A percentile compares a stretch with the other conserved stretches of the same genome.
These are phyloP conservation scores for Agriotes lineatus DNA, from an alignment of 2,888 invertebrate genomes.

Conservation along the genomic window DNA sequence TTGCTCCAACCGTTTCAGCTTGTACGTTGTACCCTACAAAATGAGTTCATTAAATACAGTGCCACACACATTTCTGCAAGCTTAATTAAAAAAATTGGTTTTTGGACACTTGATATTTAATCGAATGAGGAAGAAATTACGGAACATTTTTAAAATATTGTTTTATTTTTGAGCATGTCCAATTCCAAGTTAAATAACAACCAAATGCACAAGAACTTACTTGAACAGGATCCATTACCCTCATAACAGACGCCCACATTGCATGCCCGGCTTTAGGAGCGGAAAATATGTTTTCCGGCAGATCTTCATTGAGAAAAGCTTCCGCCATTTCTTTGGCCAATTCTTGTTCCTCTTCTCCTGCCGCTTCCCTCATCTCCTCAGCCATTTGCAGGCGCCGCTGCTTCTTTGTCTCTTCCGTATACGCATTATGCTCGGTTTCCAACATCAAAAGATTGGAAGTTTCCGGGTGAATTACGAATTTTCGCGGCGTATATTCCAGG, in stretches of 20 bases:
- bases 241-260: constrained; percentile 94
- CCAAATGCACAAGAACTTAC: too few species aligned
- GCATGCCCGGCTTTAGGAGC: constrained; percentile 96
- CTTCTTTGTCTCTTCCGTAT: constrained; percentile 96
- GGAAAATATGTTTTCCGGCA: constrained; percentile 94
- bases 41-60: too few species aligned
- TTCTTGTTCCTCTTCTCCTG: constrained; percentile 95
- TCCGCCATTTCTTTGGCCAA: constrained; percentile 98
- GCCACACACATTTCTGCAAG: too few species aligned
- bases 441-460: constrained; percentile 90
- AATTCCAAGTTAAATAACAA: too few species aligned
- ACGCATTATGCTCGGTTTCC: constrained; percentile 98
- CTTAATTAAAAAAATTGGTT: too few species aligned
- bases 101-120: too few species aligned
- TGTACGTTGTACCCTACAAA: constrained; percentile 81
- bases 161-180: too few species aligned
- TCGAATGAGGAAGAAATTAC: too few species aligned
- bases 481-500: constrained; percentile 95
- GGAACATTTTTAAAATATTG: too few species aligned
- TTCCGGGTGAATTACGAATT: constrained; percentile 93
- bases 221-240: constrained; percentile 87
- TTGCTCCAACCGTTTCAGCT: constrained; percentile 87
- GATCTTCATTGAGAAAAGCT: constrained; percentile 93
- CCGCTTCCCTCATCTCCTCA: constrained; percentile 97
- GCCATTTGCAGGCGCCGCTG: constrained; percentile 95